Evolutionary conservation across 2,888 invertebrate genomes (phyloP), one percentile per base, ranked within the genome.

Genomic region (Sesia bembeciformis): DNA sequence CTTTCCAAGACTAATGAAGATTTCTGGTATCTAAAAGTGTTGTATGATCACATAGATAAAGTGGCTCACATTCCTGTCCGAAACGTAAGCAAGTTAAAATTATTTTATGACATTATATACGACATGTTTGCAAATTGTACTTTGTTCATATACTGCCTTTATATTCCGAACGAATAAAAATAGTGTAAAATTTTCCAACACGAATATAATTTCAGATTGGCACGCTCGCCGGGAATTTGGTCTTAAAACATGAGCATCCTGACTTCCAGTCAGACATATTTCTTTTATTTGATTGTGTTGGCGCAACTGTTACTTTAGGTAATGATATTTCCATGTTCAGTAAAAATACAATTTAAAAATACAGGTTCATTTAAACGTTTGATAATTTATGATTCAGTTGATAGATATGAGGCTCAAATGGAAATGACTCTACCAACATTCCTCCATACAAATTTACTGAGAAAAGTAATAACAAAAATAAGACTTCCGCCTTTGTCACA

Each of bases 261-360:
- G 93, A 93, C 54, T 95, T 95, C 70, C 92, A 93, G 4, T 95
- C 95, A 0, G 95, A 95, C 66, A 68, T 95, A 5, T 94, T 91
- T 64, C 74, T 93, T 7, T 72, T 89, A 1, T 70, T 91, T 4
- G 86, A 72, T 54, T 76, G 80, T 38, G 70, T 79, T 57, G 81
- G 74, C 23, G 81, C 78, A 46, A 46, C 46, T 3, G 46, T 46
- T 4, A 46, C 46, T 46, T 46, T 46, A n/a, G 46, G 46, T 46
- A 46, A 43, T n/a, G 3, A n/a, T 43, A 43, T n/a, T 23, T 23
- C 23, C 23, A 23, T 23, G 2, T 23, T 23, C 23, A 23, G 23
- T 23, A 23, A 23, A 23, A 23, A 23, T 23, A 23, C 23, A 23
- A 23, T 23, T 23, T 23, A 7, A 41, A 41, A 41, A 41, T 41